Evolutionary conservation across 2,888 invertebrate genomes (phyloP).

Genomic region (Lasioglossum malachurum): DNA sequence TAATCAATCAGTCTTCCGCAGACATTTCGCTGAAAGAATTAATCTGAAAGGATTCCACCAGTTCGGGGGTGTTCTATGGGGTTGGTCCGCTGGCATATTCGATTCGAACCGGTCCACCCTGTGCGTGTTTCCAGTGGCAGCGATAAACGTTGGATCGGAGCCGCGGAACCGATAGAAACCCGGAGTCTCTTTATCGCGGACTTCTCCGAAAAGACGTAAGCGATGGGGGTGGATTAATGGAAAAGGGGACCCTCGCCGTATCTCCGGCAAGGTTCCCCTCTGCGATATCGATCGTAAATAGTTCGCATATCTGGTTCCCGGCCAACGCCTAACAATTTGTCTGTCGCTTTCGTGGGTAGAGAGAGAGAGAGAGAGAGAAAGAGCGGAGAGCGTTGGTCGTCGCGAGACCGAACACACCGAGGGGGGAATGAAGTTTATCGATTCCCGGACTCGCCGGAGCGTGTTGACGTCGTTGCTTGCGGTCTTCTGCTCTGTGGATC

Average conservation of each 20-base stretch:
- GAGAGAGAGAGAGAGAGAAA: background rate
- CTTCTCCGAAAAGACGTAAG: background rate
- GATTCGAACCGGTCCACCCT: background rate
- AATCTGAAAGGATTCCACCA: too few relatives aligned
- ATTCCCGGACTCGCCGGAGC: conserved; percentile 27
- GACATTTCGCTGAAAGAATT: too few relatives aligned
- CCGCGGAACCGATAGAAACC: background rate
- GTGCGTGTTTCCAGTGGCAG: background rate
- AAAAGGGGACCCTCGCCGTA: background rate
- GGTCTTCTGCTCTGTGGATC: background rate
- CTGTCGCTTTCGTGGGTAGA: conserved; percentile 26
- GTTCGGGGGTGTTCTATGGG: too few relatives aligned
- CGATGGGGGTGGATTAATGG: background rate
- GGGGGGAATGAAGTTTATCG: conserved; percentile 39
- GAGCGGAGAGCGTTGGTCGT: background rate
- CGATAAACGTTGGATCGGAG: background rate
- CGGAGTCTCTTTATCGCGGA: background rate
- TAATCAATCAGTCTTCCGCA: too few relatives aligned
- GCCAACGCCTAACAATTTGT: conserved; percentile 53
- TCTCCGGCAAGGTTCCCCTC: background rate
- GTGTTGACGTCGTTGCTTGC: conserved; percentile 28
- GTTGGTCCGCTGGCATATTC: background rate
- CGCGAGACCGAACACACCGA: background rate
- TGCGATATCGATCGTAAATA: conserved; percentile 46
- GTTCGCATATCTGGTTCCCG: conserved; percentile 47